phyloP scores from a whole-genome alignment of 2,888 invertebrate genomes.

The Nysson spinosus region DNA sequence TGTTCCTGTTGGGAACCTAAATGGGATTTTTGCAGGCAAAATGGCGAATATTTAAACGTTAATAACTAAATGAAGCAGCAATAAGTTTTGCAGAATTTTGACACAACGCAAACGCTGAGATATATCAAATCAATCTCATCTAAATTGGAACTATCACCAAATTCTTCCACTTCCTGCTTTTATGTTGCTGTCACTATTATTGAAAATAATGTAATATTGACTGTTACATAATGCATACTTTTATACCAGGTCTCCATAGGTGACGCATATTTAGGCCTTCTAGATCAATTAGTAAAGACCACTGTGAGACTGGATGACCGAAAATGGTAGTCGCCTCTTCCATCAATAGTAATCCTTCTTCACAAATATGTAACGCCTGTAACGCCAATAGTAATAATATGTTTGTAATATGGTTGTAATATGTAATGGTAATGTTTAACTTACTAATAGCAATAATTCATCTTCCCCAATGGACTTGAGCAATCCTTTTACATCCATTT shows the following conservation, averaged over 20 bases:
- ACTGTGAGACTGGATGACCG: conserved; percentile 91
- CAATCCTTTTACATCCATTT: conserved; percentile 97
- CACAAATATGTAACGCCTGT: conserved; percentile 91
- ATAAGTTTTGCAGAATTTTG: no score
- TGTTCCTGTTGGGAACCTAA: no score
- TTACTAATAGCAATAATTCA: conserved; percentile 90
- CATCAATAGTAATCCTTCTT: conserved; percentile 92
- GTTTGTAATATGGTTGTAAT: conserved; percentile 13
- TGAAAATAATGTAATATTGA: neutral
- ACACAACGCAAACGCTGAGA: no score
- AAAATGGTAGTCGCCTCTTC: conserved; percentile 90
- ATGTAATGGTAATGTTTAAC: neutral
- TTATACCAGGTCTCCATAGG: conserved; percentile 95
- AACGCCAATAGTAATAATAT: conserved; percentile 38
- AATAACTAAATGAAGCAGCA: no score
- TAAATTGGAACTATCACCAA: no score
- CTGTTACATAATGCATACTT: conserved; percentile 70
- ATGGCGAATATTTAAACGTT: no score
- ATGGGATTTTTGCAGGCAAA: no score
- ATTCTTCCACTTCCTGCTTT: no score
- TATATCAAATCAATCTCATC: no score
- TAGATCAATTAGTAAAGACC: conserved; percentile 94
- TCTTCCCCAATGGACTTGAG: conserved; percentile 95
- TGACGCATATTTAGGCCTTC: conserved; percentile 97
- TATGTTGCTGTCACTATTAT: neutral